Percentiles rank a stretch among this genome's conserved stretches.
Evolutionary conservation across 2,888 invertebrate species (phyloP).

Genomic region (Liposcelis brunnea): DNA sequence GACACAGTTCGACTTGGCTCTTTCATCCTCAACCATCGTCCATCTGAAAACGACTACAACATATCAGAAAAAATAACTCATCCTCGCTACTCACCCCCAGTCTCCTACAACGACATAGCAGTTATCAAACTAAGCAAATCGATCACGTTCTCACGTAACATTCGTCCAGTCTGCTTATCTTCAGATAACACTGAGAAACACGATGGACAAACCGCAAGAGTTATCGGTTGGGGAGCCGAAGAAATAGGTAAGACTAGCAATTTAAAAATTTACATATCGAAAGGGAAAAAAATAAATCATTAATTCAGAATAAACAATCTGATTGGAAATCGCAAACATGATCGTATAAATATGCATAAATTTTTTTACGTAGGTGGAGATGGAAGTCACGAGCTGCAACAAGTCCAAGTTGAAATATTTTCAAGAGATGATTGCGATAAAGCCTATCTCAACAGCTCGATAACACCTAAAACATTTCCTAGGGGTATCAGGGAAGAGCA

Average conservation of each 20-base stretch:
- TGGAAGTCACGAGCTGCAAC: neutral
- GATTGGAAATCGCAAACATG: no score
- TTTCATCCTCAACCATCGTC: neutral
- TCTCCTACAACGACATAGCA: neutral
- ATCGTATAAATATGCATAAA: no score
- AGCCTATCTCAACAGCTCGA: constrained; percentile 1
- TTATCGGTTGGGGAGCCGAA: constrained; percentile 4
- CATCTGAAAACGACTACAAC: neutral
- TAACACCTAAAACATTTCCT: neutral
- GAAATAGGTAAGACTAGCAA: neutral
- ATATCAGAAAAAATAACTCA: neutral
- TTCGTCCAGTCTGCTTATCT: neutral
- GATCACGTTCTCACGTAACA: neutral
- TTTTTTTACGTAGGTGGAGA: constrained; percentile 1
- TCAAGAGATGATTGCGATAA: neutral
- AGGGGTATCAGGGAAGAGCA: constrained; percentile 9
- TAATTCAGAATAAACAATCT: no score
- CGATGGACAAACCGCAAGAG: neutral
- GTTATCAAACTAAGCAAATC: neutral
- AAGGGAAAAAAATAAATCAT: no score
- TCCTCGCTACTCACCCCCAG: neutral
- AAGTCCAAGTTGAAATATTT: constrained; percentile 6
- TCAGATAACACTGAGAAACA: neutral
- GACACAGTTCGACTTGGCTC: neutral
- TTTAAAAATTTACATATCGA: neutral